These are phyloP conservation scores for Alces alces DNA, from an alignment of 2,113 vertebrate species.

Conservation along the genomic window DNA sequence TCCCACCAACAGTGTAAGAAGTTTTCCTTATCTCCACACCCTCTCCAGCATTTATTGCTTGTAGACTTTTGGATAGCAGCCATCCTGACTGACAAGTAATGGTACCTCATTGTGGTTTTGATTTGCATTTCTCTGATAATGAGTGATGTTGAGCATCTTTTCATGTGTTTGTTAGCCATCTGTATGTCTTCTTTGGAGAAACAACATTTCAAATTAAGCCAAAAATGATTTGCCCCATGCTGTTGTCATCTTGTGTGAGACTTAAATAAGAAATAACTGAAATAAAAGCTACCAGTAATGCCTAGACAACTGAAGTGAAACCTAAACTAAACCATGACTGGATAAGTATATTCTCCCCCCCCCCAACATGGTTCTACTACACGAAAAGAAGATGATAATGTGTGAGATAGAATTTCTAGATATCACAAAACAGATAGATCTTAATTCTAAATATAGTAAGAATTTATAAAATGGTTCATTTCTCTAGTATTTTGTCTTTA, in stretches of 20 bases:
- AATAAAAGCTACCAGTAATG: conserved; percentile 56
- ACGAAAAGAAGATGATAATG: conserved; percentile 49
- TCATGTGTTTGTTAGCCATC: too few species aligned
- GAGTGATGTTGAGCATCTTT: too few species aligned
- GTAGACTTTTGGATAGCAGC: too few species aligned
- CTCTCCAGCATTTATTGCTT: too few species aligned
- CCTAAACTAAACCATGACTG: conserved; percentile 57
- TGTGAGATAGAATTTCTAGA: conserved; percentile 43
- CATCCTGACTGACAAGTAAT: too few species aligned
- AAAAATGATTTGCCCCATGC: conserved; percentile 67
- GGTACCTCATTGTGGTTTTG: too few species aligned
- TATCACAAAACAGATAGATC: conserved; percentile 23
- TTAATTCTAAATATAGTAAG: conserved; percentile 48
- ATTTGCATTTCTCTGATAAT: too few species aligned
- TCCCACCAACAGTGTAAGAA: too few species aligned
- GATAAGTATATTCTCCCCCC: conserved; percentile 47
- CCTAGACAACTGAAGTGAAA: conserved; percentile 50
- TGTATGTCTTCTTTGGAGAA: too few species aligned
- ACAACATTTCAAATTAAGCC: conserved; percentile 62
- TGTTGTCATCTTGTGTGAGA: conserved; percentile 67
- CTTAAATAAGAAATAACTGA: conserved; percentile 71
- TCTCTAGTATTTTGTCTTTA: conserved; percentile 12
- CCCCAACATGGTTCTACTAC: conserved; percentile 32
- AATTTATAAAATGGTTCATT: conserved; percentile 39
- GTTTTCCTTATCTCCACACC: too few species aligned